Evolutionary conservation across 2,113 vertebrate genomes (phyloP).

Genomic region (Zosterops borbonicus): DNA sequence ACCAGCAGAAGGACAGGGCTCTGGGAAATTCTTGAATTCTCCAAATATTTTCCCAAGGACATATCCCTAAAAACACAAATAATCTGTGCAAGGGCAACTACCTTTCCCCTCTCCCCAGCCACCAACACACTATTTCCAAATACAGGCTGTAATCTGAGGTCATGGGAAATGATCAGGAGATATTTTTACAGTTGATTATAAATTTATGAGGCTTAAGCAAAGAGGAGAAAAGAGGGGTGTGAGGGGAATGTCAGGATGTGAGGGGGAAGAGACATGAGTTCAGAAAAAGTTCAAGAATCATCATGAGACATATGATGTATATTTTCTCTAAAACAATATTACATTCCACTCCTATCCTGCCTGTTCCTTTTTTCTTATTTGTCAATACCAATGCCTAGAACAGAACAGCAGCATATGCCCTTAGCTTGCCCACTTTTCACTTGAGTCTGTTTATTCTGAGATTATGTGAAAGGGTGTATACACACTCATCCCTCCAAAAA

Average conservation of each 20-base stretch:
- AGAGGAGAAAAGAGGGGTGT: background rate
- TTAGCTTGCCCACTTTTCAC: background rate
- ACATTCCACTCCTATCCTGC: background rate
- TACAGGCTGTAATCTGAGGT: background rate
- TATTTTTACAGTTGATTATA: background rate
- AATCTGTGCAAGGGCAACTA: background rate
- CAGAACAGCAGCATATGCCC: background rate
- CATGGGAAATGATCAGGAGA: conserved; percentile 9
- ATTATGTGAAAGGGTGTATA: background rate
- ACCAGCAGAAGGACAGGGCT: background rate
- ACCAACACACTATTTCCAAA: background rate
- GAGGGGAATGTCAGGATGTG: background rate
- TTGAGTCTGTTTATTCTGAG: background rate
- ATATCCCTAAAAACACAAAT: background rate
- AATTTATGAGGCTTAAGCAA: background rate
- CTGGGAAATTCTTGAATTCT: background rate
- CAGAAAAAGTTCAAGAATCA: background rate
- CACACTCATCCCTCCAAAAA: background rate
- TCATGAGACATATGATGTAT: background rate
- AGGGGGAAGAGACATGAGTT: background rate
- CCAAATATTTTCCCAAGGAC: conserved; percentile 17
- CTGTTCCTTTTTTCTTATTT: background rate
- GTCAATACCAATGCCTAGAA: background rate
- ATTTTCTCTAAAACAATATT: background rate
- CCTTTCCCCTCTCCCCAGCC: background rate